A percentile compares a stretch with the other conserved stretches of the same genome.
phyloP scores from a whole-genome alignment of 2,113 vertebrate species.

The Sclerurus mexicanus region DNA sequence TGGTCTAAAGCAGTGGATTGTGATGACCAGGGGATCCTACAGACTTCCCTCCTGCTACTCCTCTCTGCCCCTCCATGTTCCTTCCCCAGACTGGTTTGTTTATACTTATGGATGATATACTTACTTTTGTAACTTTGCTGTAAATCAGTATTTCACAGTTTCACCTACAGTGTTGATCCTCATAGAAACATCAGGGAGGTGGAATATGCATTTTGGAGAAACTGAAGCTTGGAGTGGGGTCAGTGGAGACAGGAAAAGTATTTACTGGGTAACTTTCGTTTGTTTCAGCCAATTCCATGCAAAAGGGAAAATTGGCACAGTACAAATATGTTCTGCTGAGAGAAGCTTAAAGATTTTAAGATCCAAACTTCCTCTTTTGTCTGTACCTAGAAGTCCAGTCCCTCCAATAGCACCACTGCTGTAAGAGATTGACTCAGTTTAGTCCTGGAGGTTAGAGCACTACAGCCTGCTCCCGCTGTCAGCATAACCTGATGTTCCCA shows the following conservation, averaged over 20 bases:
- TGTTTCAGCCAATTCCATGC: neutral
- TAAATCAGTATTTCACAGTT: neutral
- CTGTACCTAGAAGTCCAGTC: neutral
- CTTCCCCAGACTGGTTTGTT: neutral
- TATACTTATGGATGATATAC: neutral
- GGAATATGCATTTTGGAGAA: neutral
- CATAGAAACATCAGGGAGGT: neutral
- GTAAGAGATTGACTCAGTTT: neutral
- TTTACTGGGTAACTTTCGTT: neutral
- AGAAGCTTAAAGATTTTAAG: neutral
- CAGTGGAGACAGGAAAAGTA: neutral
- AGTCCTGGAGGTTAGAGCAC: neutral
- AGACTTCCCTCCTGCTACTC: neutral
- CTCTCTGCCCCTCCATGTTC: neutral
- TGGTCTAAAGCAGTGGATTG: neutral
- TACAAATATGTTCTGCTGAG: fast-evolving
- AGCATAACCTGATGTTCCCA: neutral
- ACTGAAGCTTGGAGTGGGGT: neutral
- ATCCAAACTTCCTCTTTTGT: neutral
- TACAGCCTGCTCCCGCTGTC: neutral
- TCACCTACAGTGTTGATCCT: neutral
- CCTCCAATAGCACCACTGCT: fast-evolving
- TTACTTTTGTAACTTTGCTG: neutral
- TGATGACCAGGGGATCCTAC: neutral
- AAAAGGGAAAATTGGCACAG: neutral